Evolutionary conservation across 2,113 vertebrate species (phyloP).

Genomic region (Athene noctua): DNA sequence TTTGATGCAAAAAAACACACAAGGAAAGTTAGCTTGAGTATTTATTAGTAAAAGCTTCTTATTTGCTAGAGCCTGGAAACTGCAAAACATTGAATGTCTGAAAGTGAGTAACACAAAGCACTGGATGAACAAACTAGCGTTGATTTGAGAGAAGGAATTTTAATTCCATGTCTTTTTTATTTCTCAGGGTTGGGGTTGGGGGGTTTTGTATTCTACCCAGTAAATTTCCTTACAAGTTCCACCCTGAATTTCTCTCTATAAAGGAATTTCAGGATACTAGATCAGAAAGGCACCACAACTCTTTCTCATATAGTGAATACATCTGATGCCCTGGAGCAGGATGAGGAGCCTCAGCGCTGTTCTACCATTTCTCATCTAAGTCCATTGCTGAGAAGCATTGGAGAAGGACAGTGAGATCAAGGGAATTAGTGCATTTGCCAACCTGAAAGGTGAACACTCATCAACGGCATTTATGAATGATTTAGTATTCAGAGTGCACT

Average conservation of each 20-base stretch:
- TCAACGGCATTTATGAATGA: neutral
- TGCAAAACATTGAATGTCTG: neutral
- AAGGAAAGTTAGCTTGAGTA: neutral
- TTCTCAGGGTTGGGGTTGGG: neutral
- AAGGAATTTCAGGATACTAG: neutral
- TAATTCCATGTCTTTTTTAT: neutral
- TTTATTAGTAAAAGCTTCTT: neutral
- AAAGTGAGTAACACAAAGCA: neutral
- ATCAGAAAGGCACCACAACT: neutral
- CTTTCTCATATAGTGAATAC: neutral
- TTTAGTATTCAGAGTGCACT: neutral
- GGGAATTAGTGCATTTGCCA: neutral
- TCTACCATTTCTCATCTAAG: neutral
- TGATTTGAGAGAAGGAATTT: neutral
- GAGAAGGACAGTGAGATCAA: neutral
- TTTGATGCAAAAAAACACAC: neutral
- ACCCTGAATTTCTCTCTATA: neutral
- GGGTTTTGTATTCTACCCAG: neutral
- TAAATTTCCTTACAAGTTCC: neutral
- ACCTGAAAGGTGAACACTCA: neutral
- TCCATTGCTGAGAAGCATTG: neutral
- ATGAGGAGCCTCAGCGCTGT: neutral
- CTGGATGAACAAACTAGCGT: neutral
- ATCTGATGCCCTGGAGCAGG: neutral
- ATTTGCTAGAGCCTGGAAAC: neutral